These are phyloP conservation scores for Hyperopisus bebe DNA, from an alignment of 2,113 vertebrate species.

Conservation along the genomic window DNA sequence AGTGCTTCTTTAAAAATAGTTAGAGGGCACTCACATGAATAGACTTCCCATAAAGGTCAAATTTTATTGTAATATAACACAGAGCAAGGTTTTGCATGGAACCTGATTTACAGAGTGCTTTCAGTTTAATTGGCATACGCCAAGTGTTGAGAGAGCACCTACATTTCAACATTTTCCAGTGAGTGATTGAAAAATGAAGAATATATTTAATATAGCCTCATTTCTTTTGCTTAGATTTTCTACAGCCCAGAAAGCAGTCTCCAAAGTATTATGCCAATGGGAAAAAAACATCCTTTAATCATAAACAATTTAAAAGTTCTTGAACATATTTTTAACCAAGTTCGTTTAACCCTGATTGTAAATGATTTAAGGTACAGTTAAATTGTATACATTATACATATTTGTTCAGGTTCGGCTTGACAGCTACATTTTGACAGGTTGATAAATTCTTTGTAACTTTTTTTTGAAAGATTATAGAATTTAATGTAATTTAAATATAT, in stretches of 20 bases:
- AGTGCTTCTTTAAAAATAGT: not conserved
- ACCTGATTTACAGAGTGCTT: not conserved
- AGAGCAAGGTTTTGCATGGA: not conserved
- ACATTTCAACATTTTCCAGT: not conserved
- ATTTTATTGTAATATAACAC: not conserved
- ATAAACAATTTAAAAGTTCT: not conserved
- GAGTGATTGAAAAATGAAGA: conserved; percentile 2
- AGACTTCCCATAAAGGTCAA: conserved; percentile 19
- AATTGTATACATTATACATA: not conserved
- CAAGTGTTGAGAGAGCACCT: not conserved
- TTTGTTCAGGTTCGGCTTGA: not conserved
- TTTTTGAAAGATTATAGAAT: not conserved
- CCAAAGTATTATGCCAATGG: not conserved
- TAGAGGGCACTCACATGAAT: conserved; percentile 20
- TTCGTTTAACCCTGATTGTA: not conserved
- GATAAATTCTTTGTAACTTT: not conserved
- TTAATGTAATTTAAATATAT: not conserved
- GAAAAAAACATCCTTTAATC: not conserved
- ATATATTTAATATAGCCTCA: not conserved
- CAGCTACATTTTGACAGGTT: not conserved
- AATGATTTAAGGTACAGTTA: not conserved
- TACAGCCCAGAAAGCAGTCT: not conserved
- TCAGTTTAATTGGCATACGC: not conserved
- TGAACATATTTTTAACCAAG: not conserved
- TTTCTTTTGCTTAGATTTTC: conserved; percentile 1